Conservation (phyloP, 2,888 invertebrate species). For the Drosophila borborema region DNA sequence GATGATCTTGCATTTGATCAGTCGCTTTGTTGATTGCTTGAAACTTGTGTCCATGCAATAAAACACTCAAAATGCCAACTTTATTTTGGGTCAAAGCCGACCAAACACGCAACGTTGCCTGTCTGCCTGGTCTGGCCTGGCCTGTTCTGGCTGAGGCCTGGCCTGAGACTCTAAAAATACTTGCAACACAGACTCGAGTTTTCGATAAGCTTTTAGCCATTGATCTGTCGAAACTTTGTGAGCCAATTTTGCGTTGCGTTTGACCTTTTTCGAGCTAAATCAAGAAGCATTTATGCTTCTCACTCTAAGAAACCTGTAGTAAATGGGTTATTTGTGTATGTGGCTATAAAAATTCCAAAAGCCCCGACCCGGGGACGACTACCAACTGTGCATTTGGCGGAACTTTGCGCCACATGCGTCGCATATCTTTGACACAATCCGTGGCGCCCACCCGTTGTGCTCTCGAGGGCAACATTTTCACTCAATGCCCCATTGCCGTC, state of each 20-base stretch:
- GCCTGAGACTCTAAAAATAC: slow-evolving; percentile 42
- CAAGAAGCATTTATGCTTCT: slow-evolving; percentile 26
- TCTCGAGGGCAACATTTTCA: slow-evolving; percentile 78
- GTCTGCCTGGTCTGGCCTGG: slow-evolving; percentile 52
- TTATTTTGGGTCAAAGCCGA: slow-evolving; percentile 80
- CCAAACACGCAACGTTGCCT: slow-evolving; percentile 79
- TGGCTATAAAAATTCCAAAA: slow-evolving; percentile 56
- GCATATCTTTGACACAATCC: slow-evolving; percentile 80
- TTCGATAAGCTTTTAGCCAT: slow-evolving; percentile 63
- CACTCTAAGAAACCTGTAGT: slow-evolving; percentile 56
- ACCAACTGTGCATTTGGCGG: slow-evolving; percentile 80
- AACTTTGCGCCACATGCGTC: slow-evolving; percentile 79
- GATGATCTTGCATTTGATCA: slow-evolving; percentile 80
- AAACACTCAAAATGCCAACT: slow-evolving; percentile 82
- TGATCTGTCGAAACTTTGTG: slow-evolving; percentile 31
- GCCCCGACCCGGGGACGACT: slow-evolving; percentile 50
- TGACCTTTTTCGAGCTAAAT: slow-evolving; percentile 64
- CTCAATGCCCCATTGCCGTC: slow-evolving; percentile 12
- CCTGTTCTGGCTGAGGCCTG: slow-evolving; percentile 23
- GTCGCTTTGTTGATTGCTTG: slow-evolving; percentile 81
- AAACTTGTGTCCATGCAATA: slow-evolving; percentile 81
- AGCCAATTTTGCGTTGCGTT: slow-evolving; percentile 74
- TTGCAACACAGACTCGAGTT: slow-evolving; percentile 10
- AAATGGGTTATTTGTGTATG: slow-evolving; percentile 55
- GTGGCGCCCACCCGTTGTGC: slow-evolving; percentile 77